Base-by-base conservation (phyloP, 2,888 invertebrate species). In the Nymphalis c-album region DNA sequence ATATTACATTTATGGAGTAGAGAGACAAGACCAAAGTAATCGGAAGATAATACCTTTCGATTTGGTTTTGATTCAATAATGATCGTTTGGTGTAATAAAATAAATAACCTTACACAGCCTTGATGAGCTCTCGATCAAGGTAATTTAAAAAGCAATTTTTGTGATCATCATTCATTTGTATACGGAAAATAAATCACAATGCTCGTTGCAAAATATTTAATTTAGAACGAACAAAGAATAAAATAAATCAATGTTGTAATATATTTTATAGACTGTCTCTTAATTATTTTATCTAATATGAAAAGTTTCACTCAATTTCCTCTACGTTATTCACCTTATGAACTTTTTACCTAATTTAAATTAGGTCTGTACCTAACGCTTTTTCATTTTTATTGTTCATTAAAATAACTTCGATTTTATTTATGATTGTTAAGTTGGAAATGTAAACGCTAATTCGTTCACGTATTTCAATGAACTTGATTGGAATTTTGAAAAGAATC, bases 401-500 rank as follows among this genome's bases (percentile, higher is more conserved):
- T 8, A 40, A 40, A 40, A 40, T 40, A 10, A 8, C 10, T 40
- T 40, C 10, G 35, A 10, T 10, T 10, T 10, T 40, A 10, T 40
- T 40, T 8, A 0, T 40, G 0, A n/a, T 16, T n/a, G 16, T 17
- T 47, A 6, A 48, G 7, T n/a, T 47, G 17, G 2, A 57, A 57
- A 40, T 16, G 1, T 35, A 57, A 35, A 57, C 10, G 18, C 40
- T 40, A 26, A 57, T 22, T 60, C 22, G 22, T 47, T 47, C 45
- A 22, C 7, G 17, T 61, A 22, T 50, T 35, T 61, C 47, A 50
- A 57, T 51, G 68, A 65, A 61, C 62, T 64, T 61, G 66, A 55
- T 51, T 55, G 61, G 35, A 69, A 55, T 69, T 63, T 46, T 53
- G 53, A 53, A 22, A 61, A 67, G 59, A 59, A 64, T 60, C 57